These are phyloP conservation scores for Clupea harengus DNA, from an alignment of 2,113 vertebrate genomes.

Conservation along the genomic window DNA sequence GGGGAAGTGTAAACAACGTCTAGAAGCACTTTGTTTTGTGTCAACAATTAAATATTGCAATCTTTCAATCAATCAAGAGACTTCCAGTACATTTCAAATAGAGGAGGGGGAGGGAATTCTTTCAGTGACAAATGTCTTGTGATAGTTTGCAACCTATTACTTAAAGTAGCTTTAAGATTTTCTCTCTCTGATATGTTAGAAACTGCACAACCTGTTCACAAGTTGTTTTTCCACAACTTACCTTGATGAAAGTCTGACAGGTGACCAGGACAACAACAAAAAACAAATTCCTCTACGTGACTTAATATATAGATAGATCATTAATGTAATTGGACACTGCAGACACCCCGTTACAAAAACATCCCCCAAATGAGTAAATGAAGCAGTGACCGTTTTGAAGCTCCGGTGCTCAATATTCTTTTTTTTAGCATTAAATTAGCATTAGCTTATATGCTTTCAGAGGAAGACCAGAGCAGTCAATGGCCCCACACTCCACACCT, in stretches of 20 bases:
- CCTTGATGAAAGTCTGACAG: neutral
- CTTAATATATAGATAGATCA: too few species aligned
- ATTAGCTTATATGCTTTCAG: neutral
- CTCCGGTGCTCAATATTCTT: neutral
- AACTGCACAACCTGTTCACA: neutral
- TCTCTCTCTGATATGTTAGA: neutral
- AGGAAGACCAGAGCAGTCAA: constrained; percentile 9
- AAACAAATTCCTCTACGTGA: neutral
- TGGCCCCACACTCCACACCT: constrained; percentile 17
- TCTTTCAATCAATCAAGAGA: too few species aligned
- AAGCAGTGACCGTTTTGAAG: neutral
- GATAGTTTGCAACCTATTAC: neutral
- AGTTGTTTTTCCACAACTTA: neutral
- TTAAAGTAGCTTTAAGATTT: neutral
- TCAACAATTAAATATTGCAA: too few species aligned
- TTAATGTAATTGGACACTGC: neutral
- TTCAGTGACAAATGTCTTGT: too few species aligned
- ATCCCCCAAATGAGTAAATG: neutral
- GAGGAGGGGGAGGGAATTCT: too few species aligned
- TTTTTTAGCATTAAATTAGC: neutral
- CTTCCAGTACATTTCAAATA: too few species aligned
- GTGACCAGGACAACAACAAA: neutral
- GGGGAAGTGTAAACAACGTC: neutral
- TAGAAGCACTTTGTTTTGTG: neutral
- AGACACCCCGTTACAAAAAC: neutral